phyloP scores from a whole-genome alignment of 2,888 invertebrate species.

The Clunio marinus region DNA sequence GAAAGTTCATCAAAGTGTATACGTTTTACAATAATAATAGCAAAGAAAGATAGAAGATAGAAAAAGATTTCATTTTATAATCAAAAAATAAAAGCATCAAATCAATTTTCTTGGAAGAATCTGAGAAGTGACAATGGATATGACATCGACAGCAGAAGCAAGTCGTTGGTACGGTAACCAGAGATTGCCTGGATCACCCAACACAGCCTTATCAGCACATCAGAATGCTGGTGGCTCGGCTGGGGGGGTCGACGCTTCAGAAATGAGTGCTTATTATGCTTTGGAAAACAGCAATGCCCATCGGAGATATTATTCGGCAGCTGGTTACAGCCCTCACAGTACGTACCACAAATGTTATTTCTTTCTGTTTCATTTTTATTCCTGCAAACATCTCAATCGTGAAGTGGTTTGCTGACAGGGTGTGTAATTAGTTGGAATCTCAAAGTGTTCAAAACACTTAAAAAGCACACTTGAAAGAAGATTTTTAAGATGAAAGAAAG shows the following conservation, averaged over 20 bases:
- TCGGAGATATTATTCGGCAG: slow-evolving; percentile 51
- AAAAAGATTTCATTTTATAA: slow-evolving; percentile 10
- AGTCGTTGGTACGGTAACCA: slow-evolving; percentile 53
- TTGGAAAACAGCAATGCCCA: slow-evolving; percentile 52
- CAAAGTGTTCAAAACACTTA: background rate
- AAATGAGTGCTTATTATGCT: slow-evolving; percentile 53
- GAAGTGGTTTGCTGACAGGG: slow-evolving; percentile 29
- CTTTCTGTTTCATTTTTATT: background rate
- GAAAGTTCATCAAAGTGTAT: slow-evolving; percentile 20
- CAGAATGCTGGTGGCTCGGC: slow-evolving; percentile 40
- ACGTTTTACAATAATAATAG: background rate
- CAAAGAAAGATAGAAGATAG: slow-evolving; percentile 5
- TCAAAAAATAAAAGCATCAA: background rate
- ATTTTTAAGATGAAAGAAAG: too few species aligned
- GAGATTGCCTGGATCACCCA: slow-evolving; percentile 51
- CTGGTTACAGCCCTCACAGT: slow-evolving; percentile 51
- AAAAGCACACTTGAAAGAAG: slow-evolving; percentile 16
- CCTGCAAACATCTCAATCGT: background rate
- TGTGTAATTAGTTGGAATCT: slow-evolving; percentile 34
- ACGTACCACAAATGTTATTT: slow-evolving; percentile 43
- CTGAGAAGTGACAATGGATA: slow-evolving; percentile 48
- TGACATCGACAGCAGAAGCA: slow-evolving; percentile 53
- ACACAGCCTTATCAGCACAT: slow-evolving; percentile 43
- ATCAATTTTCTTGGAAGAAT: too few species aligned
- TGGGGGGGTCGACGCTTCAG: slow-evolving; percentile 49